Conservation (phyloP, 2,113 vertebrate species). For the Cephalopholis sonnerati region DNA sequence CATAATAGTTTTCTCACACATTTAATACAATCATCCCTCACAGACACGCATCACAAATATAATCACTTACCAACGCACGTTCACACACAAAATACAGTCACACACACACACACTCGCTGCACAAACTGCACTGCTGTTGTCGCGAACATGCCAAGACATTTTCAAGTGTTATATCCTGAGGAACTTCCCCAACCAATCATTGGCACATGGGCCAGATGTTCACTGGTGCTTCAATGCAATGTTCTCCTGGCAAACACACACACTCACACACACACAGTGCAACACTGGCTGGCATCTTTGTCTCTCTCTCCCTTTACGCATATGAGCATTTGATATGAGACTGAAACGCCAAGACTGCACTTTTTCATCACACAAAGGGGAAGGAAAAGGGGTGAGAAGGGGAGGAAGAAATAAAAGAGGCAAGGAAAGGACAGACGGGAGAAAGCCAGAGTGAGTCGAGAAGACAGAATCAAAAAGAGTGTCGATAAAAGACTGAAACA, state of each 20-base stretch:
- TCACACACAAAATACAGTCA: conserved; percentile 21
- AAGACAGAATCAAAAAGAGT: background rate
- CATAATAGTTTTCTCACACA: conserved; percentile 28
- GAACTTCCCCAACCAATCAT: conserved; percentile 80
- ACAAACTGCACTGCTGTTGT: conserved; percentile 75
- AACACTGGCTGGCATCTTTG: conserved; percentile 50
- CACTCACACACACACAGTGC: conserved; percentile 38
- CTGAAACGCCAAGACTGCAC: conserved; percentile 61
- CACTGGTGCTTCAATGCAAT: conserved; percentile 66
- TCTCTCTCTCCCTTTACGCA: conserved; percentile 60
- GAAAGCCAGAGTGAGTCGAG: background rate
- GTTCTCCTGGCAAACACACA: conserved; percentile 63
- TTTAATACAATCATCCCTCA: conserved; percentile 48
- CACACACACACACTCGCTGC: conserved; percentile 22
- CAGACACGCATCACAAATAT: conserved; percentile 39
- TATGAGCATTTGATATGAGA: conserved; percentile 67
- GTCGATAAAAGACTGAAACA: background rate
- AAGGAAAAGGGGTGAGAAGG: background rate
- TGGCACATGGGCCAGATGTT: conserved; percentile 80
- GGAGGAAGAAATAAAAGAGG: conserved; percentile 16
- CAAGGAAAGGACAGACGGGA: background rate
- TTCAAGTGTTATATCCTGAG: conserved; percentile 82
- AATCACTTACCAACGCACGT: conserved; percentile 41
- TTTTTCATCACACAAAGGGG: conserved; percentile 51
- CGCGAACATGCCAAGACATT: conserved; percentile 82